phyloP scores from a whole-genome alignment of 2,888 invertebrate species.

The Tigriopus californicus region DNA sequence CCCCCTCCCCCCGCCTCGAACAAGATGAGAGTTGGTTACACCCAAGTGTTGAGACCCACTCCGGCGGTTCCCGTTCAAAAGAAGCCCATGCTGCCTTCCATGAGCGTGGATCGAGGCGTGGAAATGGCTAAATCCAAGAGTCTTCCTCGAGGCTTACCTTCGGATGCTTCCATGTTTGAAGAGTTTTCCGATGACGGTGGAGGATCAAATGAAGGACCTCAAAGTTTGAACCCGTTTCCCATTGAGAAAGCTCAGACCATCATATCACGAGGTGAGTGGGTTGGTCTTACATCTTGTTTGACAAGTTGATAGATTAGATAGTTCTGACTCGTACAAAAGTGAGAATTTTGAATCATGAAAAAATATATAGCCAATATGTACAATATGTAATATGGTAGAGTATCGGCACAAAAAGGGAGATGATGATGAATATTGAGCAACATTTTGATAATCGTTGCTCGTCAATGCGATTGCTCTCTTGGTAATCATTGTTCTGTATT shows the following conservation, averaged over 20 bases:
- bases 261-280: background rate
- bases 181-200: background rate
- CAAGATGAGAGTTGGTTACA: background rate
- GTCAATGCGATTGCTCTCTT: no score
- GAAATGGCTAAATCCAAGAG: conserved; percentile 2
- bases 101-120: background rate
- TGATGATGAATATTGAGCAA: no score
- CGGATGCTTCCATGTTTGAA: background rate
- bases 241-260: background rate
- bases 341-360: no score
- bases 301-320: no score
- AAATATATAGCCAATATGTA: no score
- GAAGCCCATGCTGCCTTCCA: background rate
- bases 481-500: no score
- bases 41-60: background rate
- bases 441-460: no score
- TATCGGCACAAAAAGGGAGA: no score
- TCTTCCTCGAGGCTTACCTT: conserved; percentile 11
- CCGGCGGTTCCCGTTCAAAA: background rate
- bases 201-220: background rate
- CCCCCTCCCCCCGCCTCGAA: conserved; percentile 12
- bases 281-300: background rate
- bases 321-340: no score
- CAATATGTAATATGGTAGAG: no score
- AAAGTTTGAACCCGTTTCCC: background rate